phyloP scores from a whole-genome alignment of 1,140 invertebrate species.

The Cryptotermes secundus region DNA sequence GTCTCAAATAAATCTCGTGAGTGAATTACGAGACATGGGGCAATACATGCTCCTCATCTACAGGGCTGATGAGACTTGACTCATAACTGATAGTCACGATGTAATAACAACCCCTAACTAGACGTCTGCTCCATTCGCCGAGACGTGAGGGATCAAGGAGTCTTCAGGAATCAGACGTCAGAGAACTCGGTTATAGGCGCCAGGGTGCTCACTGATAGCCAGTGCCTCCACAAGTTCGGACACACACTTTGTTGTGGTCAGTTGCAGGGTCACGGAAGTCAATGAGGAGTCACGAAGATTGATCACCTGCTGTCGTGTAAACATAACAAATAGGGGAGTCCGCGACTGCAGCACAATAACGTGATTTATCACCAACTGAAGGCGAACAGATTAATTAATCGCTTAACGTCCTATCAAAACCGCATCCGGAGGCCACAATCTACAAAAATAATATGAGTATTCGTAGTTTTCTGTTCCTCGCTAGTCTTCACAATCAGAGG shows the following conservation, averaged over 20 bases:
- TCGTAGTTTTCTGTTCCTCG: too few relatives aligned
- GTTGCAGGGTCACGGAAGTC: not conserved
- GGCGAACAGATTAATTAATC: not conserved
- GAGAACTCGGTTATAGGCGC: too few relatives aligned
- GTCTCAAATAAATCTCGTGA: too few relatives aligned
- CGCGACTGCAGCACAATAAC: not conserved
- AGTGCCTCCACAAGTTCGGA: not conserved
- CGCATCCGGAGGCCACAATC: not conserved
- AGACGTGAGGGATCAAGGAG: too few relatives aligned
- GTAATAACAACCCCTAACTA: not conserved
- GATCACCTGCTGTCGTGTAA: constrained; percentile 10
- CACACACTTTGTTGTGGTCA: not conserved
- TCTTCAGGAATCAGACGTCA: not conserved
- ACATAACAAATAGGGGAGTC: not conserved
- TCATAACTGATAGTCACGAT: not conserved
- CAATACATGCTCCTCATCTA: not conserved
- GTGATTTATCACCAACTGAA: constrained; percentile 13
- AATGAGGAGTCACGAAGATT: constrained; percentile 11
- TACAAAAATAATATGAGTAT: too few relatives aligned
- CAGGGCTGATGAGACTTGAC: not conserved
- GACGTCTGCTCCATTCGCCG: too few relatives aligned
- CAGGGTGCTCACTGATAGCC: not conserved
- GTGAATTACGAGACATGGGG: not conserved
- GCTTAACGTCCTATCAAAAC: not conserved
- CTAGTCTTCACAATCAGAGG: too few relatives aligned